Base-by-base conservation (phyloP, 2,888 invertebrate species). In the Rhingia campestris region DNA sequence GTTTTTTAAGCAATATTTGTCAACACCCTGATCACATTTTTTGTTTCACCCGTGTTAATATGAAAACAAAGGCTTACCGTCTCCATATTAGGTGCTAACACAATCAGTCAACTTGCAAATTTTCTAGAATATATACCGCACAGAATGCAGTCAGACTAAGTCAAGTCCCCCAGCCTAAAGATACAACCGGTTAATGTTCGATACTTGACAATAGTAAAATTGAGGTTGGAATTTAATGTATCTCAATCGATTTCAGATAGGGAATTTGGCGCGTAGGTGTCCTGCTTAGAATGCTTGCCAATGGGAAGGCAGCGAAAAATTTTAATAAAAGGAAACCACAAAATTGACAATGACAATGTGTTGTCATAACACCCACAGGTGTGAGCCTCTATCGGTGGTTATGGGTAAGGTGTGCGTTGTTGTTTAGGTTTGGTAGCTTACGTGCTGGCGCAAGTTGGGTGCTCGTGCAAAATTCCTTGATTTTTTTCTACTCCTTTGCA, bases 311-410 rank as follows among this genome's bases (percentile, higher is more conserved):
- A 12, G 58, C 6, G 4, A 39, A 39, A n/a, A 39, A 22, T 9
- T 10, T 0, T 9, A 30, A 22, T 14, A 22, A 22, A 39, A 58
- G 7, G 35, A 56, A 58, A 51, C 45, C 58, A 39, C 41, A 54
- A 43, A 81, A 66, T 59, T 81, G 76, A 76, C 81, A 81, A 56
- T 72, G 81, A 81, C 76, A 81, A 66, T 81, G 81, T 76, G 76
- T 66, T 81, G 70, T 59, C 76, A 72, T 30, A 64, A 75, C 81
- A 72, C 81, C 81, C 81, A 81, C 81, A 76, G 70, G 81, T 81
- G 74, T 59, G 63, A 72, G 59, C 41, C 64, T 47, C 67, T 54
- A 56, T 49, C 6, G 35, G 39, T 37, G 35, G 41, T 47, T 74
- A 54, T 80, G 73, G 74, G 67, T 51, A 69, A 63, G 80, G 74